Evolutionary conservation across 2,113 vertebrate species (phyloP), one percentile per base, ranked within the genome.

Genomic region (Tretioscincus oriximinensis): DNA sequence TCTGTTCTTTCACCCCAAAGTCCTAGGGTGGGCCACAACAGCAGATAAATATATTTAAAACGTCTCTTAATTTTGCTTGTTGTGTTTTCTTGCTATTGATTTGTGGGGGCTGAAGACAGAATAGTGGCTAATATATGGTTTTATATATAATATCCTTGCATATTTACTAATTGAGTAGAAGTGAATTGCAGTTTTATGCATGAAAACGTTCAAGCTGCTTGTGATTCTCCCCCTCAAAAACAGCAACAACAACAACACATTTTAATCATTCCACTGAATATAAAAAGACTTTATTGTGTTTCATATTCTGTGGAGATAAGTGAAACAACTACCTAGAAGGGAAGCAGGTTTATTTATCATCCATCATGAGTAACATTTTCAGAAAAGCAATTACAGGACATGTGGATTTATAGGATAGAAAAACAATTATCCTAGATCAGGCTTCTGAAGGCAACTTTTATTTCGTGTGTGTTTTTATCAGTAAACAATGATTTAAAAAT

Each of bases 141-240:
- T 47, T 24, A 41, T 45, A 22, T 45, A 70, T 24, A 26, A 18
- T 20, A 73, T 49, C 18, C 26, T 65, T 24, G 21, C 21, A 76
- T 0, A 58, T 31, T 28, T 26, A n/a, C n/a, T 22, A 54, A 29
- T 45, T 14, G 21, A 45, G 24, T 45, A 41, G 24, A 22, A 35
- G 11, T 26, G 14, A 24, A 9, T n/a, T 28, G 45, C 24, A 1
- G 35, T 1, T 64, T 20, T 75, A 6, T 35, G 5, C 24, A 9
- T 51, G 0, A 0, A n/a, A 6, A 7, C 18, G 69, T 31, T 58
- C 16, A 3, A 0, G 0, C 47, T 73, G 58, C 4, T 20, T 87
- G 54, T 66, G 11, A 35, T 22, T 73, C 14, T 51, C 81, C 67
- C 35, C 35, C 35, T 41, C 35, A 41, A 41, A 41, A 41, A 41